Percentiles rank a stretch among this genome's conserved stretches.
Conservation (phyloP, 2,113 vertebrate genomes). For the Psittacula cyanocephala region DNA sequence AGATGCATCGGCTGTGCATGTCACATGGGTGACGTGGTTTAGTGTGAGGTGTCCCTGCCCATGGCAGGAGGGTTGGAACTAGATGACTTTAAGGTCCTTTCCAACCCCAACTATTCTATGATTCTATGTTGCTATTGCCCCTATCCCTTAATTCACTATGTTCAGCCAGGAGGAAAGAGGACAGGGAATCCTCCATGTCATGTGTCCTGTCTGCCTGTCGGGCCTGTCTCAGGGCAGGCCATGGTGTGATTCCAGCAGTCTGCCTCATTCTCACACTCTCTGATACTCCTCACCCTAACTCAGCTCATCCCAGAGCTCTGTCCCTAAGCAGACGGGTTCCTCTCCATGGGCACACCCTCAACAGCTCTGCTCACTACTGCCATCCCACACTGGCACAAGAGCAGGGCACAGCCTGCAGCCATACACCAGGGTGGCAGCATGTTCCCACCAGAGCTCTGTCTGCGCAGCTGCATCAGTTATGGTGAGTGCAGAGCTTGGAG, state of each 20-base stretch:
- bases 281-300: not conserved
- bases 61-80: too few species aligned
- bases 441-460: not conserved
- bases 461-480: fast-evolving
- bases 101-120: too few species aligned
- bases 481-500: not conserved
- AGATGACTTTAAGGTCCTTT: too few species aligned
- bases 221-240: not conserved
- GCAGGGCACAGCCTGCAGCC: not conserved
- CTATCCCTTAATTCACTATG: not conserved
- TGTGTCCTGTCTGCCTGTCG: not conserved
- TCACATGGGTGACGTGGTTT: too few species aligned
- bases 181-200: not conserved
- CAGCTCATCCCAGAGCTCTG: not conserved
- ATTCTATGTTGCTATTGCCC: not conserved
- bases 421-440: not conserved
- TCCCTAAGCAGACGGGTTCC: not conserved
- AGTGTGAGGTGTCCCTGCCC: too few species aligned
- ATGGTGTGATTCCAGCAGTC: not conserved
- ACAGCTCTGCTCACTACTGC: not conserved
- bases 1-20: not conserved
- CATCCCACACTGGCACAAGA: not conserved
- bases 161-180: not conserved
- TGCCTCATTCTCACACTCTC: not conserved
- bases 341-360: not conserved